Base-by-base conservation (phyloP, 2,797 vertebrate genomes). In the Serranus cabrilla region DNA sequence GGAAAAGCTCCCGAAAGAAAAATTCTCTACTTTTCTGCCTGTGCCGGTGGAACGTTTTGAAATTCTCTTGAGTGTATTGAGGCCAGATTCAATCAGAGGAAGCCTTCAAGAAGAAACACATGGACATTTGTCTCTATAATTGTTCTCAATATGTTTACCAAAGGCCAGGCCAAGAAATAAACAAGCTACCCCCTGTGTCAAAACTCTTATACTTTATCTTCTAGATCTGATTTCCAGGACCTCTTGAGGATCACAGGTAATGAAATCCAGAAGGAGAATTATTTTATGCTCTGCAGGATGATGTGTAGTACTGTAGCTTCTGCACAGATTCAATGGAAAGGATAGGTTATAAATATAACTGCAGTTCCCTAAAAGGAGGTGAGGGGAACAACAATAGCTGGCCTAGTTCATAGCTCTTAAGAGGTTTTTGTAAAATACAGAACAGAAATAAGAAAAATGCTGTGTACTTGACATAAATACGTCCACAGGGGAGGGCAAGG, bases 401-500 rank as follows among this genome's bases (percentile, higher is more conserved):
- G 42, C 52, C 45, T 49, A 67, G 46, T 79, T 79, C 57, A 69
- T 61, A 45, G 18, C 65, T 80, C 64, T 76, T 49, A 21, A 56
- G 50, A 85, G 69, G 40, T 70, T 78, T 71, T 77, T 45, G 43
- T 62, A 70, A 78, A 80, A 69, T 59, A 70, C 45, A 18, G 63
- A 70, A 37, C 46, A 78, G 55, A 77, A 50, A 76, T 65, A 42
- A 52, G 55, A 40, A 39, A n/a, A 75, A 62, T 80, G 42, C 25
- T 61, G 27, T 76, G 60, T 65, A 66, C 45, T 75, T 84, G 74
- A 81, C 69, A 79, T 81, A 62, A 62, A 87, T 81, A 71, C 83
- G 76, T 82, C 67, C 62, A 72, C 23, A 55, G 20, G 34, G 67
- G 64, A 76, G 18, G 50, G 25, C 40, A 65, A 52, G 18, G 51